Base-by-base conservation (phyloP, 2,113 vertebrate species). In the Platichthys stellatus region DNA sequence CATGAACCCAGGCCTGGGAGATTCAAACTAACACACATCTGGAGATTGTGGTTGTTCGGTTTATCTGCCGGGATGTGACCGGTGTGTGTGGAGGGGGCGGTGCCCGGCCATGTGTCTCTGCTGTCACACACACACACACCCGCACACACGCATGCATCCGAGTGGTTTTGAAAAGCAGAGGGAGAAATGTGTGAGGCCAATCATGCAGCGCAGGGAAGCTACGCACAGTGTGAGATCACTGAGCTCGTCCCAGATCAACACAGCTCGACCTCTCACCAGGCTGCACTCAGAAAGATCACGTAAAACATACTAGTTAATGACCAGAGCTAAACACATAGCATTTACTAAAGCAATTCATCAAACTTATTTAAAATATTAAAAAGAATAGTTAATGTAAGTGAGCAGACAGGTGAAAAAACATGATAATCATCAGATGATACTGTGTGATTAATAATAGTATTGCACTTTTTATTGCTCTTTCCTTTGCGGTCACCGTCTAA, bases 81-180 rank as follows among this genome's bases (percentile, higher is more conserved):
- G 53, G 43, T 31, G 26, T 17, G 76, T 5, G 59, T 20, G 62
- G 61, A 72, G 70, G 85, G 88, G 91, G 89, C 89, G 89, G 78
- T 54, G 61, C 78, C 87, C 53, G 69, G 74, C 88, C 88, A 91
- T 90, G 90, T 90, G 88, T 80, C 90, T 74, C 68, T 23, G 62
- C 85, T 88, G 90, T 88, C 90, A 90, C 84, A 87, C 80, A 65
- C 72, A 7, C 47, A 74, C 61, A 54, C 20, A 2, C 51, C 2
- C 51, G 2, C 51, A 53, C 51, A 53, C 51, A n/a, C 51, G 13
- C 54, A 59, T 1, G 28, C 57, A 61, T 86, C 74, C 74, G 1
- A 87, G 86, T 84, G 86, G 83, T 83, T 82, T 93, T 93, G 91
- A 93, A 93, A 93, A 93, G 89, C 86, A 92, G 92, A 93, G 91